Evolutionary conservation across 2,888 invertebrate genomes (phyloP).

Genomic region (Agrochola lota): DNA sequence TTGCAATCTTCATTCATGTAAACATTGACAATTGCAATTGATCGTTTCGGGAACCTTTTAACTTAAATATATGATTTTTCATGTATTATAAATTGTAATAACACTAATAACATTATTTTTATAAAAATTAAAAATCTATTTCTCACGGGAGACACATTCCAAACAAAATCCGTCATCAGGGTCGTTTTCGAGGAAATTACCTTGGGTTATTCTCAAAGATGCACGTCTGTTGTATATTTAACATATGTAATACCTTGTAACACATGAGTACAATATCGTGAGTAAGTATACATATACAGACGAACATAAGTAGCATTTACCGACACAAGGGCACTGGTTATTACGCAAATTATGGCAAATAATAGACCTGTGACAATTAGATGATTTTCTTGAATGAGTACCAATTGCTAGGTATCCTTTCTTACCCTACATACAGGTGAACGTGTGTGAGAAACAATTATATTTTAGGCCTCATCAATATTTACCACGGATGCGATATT

Average conservation of each 20-base stretch:
- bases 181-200: slow-evolving; percentile 5
- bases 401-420: slow-evolving; percentile 74
- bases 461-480: slow-evolving; percentile 11
- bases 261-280: slow-evolving; percentile 43
- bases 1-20: neutral
- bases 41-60: neutral
- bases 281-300: slow-evolving; percentile 36
- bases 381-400: slow-evolving; percentile 80
- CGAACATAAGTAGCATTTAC: slow-evolving; percentile 69
- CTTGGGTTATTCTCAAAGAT: neutral
- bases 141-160: neutral
- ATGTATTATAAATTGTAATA: too few species aligned
- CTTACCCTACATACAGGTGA: slow-evolving; percentile 68
- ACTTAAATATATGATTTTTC: neutral
- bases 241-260: slow-evolving; percentile 30
- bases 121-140: neutral
- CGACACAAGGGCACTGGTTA: slow-evolving; percentile 78
- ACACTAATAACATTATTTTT: neutral
- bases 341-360: slow-evolving; percentile 85
- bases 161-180: neutral
- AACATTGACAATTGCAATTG: neutral
- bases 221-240: slow-evolving; percentile 7
- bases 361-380: slow-evolving; percentile 81
- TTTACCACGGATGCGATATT: slow-evolving; percentile 1
- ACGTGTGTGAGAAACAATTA: slow-evolving; percentile 33